These are phyloP conservation scores for Sclerodermus sp. DNA, from an alignment of 2,888 invertebrate genomes.

Conservation along the genomic window DNA sequence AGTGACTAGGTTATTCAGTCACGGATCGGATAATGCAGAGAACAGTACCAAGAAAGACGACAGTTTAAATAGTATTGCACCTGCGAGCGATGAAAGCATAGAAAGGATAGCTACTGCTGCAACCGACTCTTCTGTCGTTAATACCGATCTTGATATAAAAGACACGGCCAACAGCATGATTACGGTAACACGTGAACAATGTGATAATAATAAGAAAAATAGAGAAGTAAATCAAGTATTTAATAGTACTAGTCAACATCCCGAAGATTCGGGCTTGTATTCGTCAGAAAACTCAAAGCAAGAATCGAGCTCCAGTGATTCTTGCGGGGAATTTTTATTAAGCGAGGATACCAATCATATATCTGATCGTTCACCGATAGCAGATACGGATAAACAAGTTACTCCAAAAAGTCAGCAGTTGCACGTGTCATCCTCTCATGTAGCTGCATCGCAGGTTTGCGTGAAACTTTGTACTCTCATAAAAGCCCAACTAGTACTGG, in stretches of 20 bases:
- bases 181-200: not conserved
- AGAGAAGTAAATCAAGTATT: slow-evolving; percentile 35
- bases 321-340: slow-evolving; percentile 53
- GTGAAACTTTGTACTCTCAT: slow-evolving; percentile 77
- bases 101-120: slow-evolving; percentile 23
- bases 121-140: slow-evolving; percentile 25
- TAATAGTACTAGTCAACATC: slow-evolving; percentile 46
- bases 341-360: slow-evolving; percentile 52
- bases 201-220: slow-evolving; percentile 10
- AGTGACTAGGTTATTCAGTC: slow-evolving; percentile 58
- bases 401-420: slow-evolving; percentile 24
- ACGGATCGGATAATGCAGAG: slow-evolving; percentile 44
- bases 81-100: slow-evolving; percentile 22
- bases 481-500: slow-evolving; percentile 76
- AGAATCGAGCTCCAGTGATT: slow-evolving; percentile 54
- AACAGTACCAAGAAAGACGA: slow-evolving; percentile 25
- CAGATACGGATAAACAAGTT: slow-evolving; percentile 21
- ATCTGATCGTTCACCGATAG: slow-evolving; percentile 31
- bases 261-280: slow-evolving; percentile 56
- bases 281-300: slow-evolving; percentile 54
- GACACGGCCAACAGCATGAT: not conserved
- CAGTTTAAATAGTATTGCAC: slow-evolving; percentile 22
- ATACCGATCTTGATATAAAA: slow-evolving; percentile 10
- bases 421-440: slow-evolving; percentile 25
- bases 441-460: slow-evolving; percentile 64